Evolutionary conservation across 2,888 invertebrate species (phyloP).

Genomic region (Diaphora mendica): DNA sequence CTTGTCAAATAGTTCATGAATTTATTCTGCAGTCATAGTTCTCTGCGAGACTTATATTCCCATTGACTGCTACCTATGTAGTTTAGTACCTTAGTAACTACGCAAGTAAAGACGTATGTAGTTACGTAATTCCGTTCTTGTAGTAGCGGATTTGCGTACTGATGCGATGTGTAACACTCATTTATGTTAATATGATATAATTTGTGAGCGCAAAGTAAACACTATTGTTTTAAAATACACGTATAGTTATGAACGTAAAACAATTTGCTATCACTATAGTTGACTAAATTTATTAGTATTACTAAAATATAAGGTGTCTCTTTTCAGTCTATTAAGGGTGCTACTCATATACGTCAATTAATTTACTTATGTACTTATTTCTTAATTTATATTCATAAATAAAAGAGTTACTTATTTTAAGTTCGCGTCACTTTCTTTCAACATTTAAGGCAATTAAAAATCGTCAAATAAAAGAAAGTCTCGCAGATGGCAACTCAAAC

Average conservation of each 20-base stretch:
- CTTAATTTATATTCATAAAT: neutral
- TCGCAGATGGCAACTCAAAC: slow-evolving; percentile 37
- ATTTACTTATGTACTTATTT: neutral
- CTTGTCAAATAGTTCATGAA: neutral
- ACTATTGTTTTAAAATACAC: neutral
- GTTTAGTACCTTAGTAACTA: slow-evolving; percentile 10
- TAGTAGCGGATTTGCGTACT: neutral
- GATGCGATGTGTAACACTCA: neutral
- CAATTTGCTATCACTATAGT: neutral
- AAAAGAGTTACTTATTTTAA: neutral
- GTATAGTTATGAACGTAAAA: neutral
- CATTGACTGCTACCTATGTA: neutral
- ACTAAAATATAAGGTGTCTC: neutral
- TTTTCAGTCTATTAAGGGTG: too few species aligned
- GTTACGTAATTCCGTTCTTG: slow-evolving; percentile 3
- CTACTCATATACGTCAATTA: neutral
- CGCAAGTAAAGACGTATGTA: neutral
- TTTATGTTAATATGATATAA: neutral
- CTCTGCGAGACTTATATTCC: neutral
- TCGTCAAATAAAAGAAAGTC: neutral
- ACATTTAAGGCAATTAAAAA: neutral
- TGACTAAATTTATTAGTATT: neutral
- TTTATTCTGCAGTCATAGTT: neutral
- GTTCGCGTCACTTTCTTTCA: neutral
- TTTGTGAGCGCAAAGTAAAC: too few species aligned